A percentile compares a stretch with the other conserved stretches of the same genome.
Conservation (phyloP, 2,113 vertebrate species). For the Ceratotherium simum region DNA sequence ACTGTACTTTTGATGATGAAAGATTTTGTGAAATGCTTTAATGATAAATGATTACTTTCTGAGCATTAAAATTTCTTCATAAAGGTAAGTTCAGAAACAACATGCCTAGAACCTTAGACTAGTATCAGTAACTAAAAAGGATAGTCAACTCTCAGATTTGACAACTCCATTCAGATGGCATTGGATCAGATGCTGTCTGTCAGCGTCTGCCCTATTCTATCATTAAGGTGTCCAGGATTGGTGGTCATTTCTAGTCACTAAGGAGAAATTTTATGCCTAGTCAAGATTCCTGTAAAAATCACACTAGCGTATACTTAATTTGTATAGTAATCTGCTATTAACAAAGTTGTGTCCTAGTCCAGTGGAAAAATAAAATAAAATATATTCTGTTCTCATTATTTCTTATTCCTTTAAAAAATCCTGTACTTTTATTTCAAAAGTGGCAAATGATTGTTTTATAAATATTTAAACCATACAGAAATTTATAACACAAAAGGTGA, state of each 20-base stretch:
- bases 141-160: neutral
- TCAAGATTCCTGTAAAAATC: neutral
- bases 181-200: neutral
- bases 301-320: neutral
- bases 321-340: neutral
- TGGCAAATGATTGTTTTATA: neutral
- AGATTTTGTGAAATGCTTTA: conserved; percentile 37
- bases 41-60: neutral
- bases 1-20: neutral
- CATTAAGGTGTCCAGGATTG: neutral
- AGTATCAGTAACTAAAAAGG: neutral
- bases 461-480: neutral
- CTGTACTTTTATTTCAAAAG: neutral
- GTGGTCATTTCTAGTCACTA: conserved; percentile 20
- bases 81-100: neutral
- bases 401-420: neutral
- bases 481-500: neutral
- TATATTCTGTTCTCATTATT: neutral
- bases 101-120: neutral
- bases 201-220: neutral
- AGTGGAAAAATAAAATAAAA: neutral
- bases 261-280: conserved; percentile 36
- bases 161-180: neutral
- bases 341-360: neutral
- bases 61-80: neutral